phyloP scores from a whole-genome alignment of 2,113 vertebrate genomes.

The Talpa occidentalis region DNA sequence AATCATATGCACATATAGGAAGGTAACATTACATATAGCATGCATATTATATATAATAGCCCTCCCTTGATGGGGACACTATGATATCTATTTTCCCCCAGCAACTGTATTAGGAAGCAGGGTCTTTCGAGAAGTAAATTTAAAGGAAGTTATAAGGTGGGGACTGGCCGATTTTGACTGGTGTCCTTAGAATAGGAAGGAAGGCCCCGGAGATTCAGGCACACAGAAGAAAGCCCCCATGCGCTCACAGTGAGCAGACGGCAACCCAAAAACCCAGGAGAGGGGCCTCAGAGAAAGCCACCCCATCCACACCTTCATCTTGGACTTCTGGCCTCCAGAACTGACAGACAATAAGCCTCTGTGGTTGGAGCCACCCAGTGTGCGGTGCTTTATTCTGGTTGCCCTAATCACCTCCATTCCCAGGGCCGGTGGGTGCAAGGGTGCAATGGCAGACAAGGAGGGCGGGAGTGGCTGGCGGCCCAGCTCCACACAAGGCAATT shows the following conservation, averaged over 20 bases:
- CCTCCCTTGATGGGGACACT: neutral
- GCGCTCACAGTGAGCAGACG: neutral
- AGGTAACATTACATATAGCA: neutral
- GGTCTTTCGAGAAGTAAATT: neutral
- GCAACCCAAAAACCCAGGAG: neutral
- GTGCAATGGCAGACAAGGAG: neutral
- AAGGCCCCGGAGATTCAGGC: neutral
- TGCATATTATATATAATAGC: neutral
- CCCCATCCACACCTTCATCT: neutral
- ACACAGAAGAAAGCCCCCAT: neutral
- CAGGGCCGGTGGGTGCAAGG: fast-evolving
- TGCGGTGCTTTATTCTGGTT: neutral
- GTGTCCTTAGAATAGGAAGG: neutral
- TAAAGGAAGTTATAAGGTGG: neutral
- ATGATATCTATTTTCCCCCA: neutral
- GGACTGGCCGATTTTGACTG: too few species aligned
- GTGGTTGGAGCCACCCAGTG: neutral
- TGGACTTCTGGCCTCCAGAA: neutral
- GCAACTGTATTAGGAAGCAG: neutral
- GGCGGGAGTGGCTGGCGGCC: neutral
- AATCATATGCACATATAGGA: neutral
- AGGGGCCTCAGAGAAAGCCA: neutral
- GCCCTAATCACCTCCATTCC: neutral
- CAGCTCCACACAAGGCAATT: fast-evolving
- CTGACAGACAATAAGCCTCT: neutral